Percentiles rank a stretch among this genome's conserved stretches.
Evolutionary conservation across 2,888 invertebrate species (phyloP).

Genomic region (Oxycera nigricornis): DNA sequence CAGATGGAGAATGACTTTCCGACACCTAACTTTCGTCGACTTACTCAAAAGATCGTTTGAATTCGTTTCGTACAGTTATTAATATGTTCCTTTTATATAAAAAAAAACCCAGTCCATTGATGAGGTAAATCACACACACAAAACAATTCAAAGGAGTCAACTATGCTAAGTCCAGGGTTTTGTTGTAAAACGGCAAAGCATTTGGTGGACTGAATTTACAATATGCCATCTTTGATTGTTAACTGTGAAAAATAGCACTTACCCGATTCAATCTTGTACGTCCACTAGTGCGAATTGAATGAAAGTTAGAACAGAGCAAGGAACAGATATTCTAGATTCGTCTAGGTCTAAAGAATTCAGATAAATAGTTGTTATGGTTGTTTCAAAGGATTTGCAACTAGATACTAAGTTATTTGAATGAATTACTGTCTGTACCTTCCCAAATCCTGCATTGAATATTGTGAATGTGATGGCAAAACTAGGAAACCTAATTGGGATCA

Average conservation of each 20-base stretch:
- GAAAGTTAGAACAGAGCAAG: not conserved
- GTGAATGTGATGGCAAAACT: too few species aligned
- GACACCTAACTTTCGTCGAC: not conserved
- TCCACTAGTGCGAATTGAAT: constrained; percentile 17
- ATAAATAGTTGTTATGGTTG: too few species aligned
- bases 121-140: not conserved
- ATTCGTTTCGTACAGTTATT: too few species aligned
- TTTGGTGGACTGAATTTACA: not conserved
- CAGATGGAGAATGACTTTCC: not conserved
- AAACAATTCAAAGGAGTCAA: not conserved
- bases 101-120: not conserved
- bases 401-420: too few species aligned
- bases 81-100: not conserved
- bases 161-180: constrained; percentile 13
- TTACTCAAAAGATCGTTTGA: not conserved
- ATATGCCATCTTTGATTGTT: not conserved
- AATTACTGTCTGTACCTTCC: too few species aligned
- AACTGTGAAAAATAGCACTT: constrained; percentile 27
- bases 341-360: not conserved
- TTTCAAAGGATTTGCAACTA: too few species aligned
- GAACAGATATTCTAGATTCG: not conserved
- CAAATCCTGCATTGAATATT: too few species aligned
- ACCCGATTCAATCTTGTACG: constrained; percentile 7
- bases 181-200: not conserved
- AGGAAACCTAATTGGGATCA: too few species aligned